These are phyloP conservation scores for Rhinopomastus cyanomelas DNA, from an alignment of 2,113 vertebrate species.

Conservation along the genomic window DNA sequence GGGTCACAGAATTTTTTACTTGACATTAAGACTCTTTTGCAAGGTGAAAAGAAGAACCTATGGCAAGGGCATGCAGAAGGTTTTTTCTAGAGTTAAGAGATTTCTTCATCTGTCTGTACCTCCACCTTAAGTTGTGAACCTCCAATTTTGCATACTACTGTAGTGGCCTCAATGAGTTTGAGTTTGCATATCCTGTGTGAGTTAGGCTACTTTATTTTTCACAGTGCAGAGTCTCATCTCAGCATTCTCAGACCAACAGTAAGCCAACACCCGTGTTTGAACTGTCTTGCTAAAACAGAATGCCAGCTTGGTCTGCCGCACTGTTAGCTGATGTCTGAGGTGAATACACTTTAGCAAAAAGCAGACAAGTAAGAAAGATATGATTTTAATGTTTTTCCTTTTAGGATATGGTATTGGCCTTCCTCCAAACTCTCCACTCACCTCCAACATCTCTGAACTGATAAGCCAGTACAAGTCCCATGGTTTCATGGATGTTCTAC, in stretches of 20 bases:
- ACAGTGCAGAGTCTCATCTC: neutral
- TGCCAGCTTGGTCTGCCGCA: fast-evolving
- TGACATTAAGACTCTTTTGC: neutral
- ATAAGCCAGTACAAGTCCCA: constrained; percentile 98
- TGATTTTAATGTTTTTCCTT: constrained; percentile 19
- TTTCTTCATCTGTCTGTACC: neutral
- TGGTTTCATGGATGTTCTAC: constrained; percentile 96
- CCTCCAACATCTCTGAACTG: constrained; percentile 94
- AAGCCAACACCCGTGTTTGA: neutral
- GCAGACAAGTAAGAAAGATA: neutral
- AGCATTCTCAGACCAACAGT: neutral
- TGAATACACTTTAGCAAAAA: neutral
- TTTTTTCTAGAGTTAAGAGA: neutral
- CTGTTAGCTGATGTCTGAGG: neutral
- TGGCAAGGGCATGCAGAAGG: neutral
- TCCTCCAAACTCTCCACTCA: constrained; percentile 92
- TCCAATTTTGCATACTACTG: neutral
- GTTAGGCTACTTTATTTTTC: neutral
- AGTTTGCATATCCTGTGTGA: neutral
- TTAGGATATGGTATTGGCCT: constrained; percentile 97
- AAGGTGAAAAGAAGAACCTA: neutral
- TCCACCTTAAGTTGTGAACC: neutral
- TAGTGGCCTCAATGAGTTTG: neutral
- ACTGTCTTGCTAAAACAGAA: neutral
- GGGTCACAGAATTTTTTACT: neutral